These are phyloP conservation scores for Pelodytes ibericus DNA, from an alignment of 2,797 vertebrate genomes.

Conservation along the genomic window DNA sequence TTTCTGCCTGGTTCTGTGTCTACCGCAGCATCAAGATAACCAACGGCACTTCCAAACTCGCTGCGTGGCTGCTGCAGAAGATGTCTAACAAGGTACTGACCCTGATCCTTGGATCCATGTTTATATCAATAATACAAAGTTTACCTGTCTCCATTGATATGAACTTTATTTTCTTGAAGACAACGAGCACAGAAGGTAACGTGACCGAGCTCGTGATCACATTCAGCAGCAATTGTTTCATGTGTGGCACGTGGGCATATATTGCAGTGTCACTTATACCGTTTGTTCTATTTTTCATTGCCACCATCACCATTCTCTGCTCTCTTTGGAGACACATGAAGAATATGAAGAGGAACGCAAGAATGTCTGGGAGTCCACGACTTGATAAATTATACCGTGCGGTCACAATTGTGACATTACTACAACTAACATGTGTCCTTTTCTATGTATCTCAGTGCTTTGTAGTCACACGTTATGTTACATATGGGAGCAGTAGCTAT, in stretches of 20 bases:
- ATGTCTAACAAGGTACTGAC: background rate
- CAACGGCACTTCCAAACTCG: background rate
- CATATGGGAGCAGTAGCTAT: background rate
- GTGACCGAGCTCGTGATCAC: background rate
- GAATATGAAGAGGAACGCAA: background rate
- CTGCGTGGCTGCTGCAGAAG: background rate
- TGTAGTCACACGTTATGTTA: background rate
- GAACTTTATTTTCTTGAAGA: background rate
- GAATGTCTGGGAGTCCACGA: background rate
- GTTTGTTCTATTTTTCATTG: conserved; percentile 3
- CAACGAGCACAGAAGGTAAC: background rate
- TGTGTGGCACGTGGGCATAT: background rate
- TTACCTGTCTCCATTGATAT: background rate
- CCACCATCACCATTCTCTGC: background rate
- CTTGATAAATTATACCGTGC: conserved; percentile 12
- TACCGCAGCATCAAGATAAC: conserved; percentile 1
- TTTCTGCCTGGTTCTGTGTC: conserved; percentile 1
- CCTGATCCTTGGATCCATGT: background rate
- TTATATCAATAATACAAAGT: background rate
- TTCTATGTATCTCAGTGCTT: conserved; percentile 1
- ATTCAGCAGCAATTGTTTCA: background rate
- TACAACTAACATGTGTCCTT: background rate
- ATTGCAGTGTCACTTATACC: background rate
- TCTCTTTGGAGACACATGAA: background rate
- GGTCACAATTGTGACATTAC: background rate